These are phyloP conservation scores for Anomalospiza imberbis DNA, from an alignment of 2,797 vertebrate species.

Conservation along the genomic window DNA sequence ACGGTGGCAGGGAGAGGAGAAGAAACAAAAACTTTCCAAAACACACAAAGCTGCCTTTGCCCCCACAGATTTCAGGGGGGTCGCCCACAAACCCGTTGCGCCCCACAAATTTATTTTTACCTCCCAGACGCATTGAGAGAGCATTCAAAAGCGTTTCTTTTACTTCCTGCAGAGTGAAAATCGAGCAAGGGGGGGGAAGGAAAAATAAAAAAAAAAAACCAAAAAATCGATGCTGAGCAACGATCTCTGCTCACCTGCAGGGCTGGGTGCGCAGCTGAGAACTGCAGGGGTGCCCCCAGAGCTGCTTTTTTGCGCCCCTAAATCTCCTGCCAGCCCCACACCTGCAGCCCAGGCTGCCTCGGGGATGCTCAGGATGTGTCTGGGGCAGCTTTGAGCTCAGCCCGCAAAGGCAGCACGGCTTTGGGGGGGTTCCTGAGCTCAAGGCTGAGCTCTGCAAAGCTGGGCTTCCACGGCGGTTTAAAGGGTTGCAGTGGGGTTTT, in stretches of 20 bases:
- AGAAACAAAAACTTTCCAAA: neutral
- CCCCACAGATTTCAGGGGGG: neutral
- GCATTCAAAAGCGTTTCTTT: neutral
- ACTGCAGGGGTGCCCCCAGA: neutral
- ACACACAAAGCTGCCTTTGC: neutral
- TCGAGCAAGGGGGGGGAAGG: neutral
- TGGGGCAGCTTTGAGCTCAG: too few species aligned
- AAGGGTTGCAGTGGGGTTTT: too few species aligned
- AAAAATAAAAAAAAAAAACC: too few species aligned
- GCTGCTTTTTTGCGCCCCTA: neutral
- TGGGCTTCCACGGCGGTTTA: too few species aligned
- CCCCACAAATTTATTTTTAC: neutral
- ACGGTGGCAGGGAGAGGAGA: too few species aligned
- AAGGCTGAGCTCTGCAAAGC: too few species aligned
- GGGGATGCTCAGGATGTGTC: too few species aligned
- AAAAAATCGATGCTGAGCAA: slow-evolving; percentile 34
- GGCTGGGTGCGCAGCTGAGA: slow-evolving; percentile 27
- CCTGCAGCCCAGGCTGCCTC: neutral
- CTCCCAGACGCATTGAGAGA: neutral
- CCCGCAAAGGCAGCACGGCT: too few species aligned
- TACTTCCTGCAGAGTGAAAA: slow-evolving; percentile 12
- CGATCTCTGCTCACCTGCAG: slow-evolving; percentile 58
- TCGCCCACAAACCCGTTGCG: neutral
- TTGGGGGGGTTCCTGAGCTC: too few species aligned
- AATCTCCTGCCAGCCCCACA: neutral